Base-by-base conservation (phyloP, 92 coral and sea anemone species). In the Zoanthus gigantus region DNA sequence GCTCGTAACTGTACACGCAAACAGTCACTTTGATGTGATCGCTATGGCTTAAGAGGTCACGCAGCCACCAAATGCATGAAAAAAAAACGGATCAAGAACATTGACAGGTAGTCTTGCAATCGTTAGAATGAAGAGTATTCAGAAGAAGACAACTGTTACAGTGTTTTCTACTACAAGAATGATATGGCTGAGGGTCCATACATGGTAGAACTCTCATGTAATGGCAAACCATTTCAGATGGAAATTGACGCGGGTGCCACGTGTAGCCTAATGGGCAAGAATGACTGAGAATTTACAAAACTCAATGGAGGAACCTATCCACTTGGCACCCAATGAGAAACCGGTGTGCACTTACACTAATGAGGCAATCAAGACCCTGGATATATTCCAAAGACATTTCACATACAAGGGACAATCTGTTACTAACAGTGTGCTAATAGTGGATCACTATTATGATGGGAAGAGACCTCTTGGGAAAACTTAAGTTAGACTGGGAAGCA, bases 391-490 rank as follows among this genome's bases (percentile, higher is more conserved):
- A 54, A 16, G 61, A 66, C 42, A 66, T 66, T 66, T 79, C 23
- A 23, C 28, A 23, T 23, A 23, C 23, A 23, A 23, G 23, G 23
- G 23, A 23, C 23, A 23, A 23, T 23, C 23, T 23, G 23, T 23
- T 23, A 23, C 23, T 23, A 23, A 23, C 23, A 23, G 23, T 23
- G 23, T 23, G 23, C 23, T 79, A 31, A 74, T 79, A 14, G 84
- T 79, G 69, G 66, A 79, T 17, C 72, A 66, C 86, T 46, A 82
- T 17, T 57, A 44, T 82, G 50, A 58, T 82, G 53, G 86, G 86
- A 29, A 60, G 86, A 82, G 86, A 58, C 23, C 23, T 23, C 23
- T 23, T 23, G 23, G 23, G 23, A 23, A 23, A 23, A 23, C 23
- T 23, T 23, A 54, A 54, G 61, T 54, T 54, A 54, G 61, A 54